Base-by-base conservation (phyloP, 1,140 invertebrate species). In the Nasonia vitripennis region DNA sequence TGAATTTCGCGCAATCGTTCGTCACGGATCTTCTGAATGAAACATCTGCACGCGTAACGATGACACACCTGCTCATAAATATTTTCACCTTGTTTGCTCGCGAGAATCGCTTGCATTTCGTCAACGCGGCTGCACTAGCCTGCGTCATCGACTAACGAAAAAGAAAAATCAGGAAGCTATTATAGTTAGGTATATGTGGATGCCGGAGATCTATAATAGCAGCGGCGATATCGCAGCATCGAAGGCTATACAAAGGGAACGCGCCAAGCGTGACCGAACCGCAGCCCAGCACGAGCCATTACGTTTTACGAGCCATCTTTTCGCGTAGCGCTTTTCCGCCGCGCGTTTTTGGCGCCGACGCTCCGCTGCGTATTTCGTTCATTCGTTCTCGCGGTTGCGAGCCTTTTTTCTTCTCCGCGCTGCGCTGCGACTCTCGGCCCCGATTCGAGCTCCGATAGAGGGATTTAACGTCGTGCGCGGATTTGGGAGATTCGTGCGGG, bases 281-380 rank as follows among this genome's bases (percentile, higher is more conserved):
- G 27, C 78, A 34, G n/a, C n/a, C 27, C 31, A 23, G 78, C 78
- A 62, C 78, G 78, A 67, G 51, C 41, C 78, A 79, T 79, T 79
- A 67, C 78, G 27, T 79, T 79, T 79, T 67, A 79, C 78, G 78
- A 79, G 78, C 78, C 34, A 62, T 67, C 62, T 79, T 79, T 79
- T 67, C 27, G 23, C 27, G 10, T 77, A 34, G 41, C 48, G 20
- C 55, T 62, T 62, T 62, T 62, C 55, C 55, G 55, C 17, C 14
- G 55, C 55, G 55, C 55, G 55, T 27, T 67, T 79, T 79, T 79
- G 41, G 37, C 74, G 45, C 20, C 41, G n/a, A 23, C 41, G n/a
- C 74, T 62, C 55, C 55, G 20, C 55, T 62, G 55, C 55, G 20
- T 20, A 20, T 62, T 62, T 51, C 48, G 48, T 51, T 62, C 55